A percentile compares a stretch with the other conserved stretches of the same genome.
These are phyloP conservation scores for Micromesistius poutassou DNA, from an alignment of 2,797 vertebrate genomes.

Conservation along the genomic window DNA sequence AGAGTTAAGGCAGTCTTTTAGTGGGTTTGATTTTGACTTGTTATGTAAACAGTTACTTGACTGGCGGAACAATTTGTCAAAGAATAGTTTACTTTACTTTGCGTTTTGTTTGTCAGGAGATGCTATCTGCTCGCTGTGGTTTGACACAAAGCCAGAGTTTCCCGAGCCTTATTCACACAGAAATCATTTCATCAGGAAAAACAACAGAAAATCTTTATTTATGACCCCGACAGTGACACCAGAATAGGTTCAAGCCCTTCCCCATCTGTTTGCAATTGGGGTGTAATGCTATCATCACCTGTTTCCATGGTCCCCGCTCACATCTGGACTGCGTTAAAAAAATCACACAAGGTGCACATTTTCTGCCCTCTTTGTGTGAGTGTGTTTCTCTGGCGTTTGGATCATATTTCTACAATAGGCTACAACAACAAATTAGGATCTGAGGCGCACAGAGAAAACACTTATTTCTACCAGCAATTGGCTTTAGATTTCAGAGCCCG, in stretches of 20 bases:
- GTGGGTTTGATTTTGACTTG: neutral
- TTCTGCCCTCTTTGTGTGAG: slow-evolving; percentile 60
- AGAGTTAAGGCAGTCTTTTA: neutral
- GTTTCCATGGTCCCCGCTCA: slow-evolving; percentile 79
- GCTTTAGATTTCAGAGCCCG: slow-evolving; percentile 60
- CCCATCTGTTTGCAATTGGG: slow-evolving; percentile 83
- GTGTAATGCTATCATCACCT: slow-evolving; percentile 95
- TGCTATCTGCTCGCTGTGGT: slow-evolving; percentile 28
- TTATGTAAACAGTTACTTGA: neutral
- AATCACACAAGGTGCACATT: slow-evolving; percentile 90
- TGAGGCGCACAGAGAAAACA: slow-evolving; percentile 49
- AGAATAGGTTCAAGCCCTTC: slow-evolving; percentile 82
- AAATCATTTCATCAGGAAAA: slow-evolving; percentile 63
- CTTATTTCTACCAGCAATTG: slow-evolving; percentile 61
- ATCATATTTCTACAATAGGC: slow-evolving; percentile 82
- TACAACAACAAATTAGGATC: slow-evolving; percentile 77
- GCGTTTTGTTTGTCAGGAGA: neutral
- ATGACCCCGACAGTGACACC: slow-evolving; percentile 74
- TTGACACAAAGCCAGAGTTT: slow-evolving; percentile 51
- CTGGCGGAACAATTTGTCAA: neutral
- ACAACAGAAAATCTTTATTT: slow-evolving; percentile 70
- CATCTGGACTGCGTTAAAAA: slow-evolving; percentile 90
- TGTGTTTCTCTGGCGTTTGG: slow-evolving; percentile 67
- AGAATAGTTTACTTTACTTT: neutral
- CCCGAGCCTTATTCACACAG: slow-evolving; percentile 55